Conservation (phyloP, 2,113 vertebrate genomes). For the Tragelaphus strepsiceros region DNA sequence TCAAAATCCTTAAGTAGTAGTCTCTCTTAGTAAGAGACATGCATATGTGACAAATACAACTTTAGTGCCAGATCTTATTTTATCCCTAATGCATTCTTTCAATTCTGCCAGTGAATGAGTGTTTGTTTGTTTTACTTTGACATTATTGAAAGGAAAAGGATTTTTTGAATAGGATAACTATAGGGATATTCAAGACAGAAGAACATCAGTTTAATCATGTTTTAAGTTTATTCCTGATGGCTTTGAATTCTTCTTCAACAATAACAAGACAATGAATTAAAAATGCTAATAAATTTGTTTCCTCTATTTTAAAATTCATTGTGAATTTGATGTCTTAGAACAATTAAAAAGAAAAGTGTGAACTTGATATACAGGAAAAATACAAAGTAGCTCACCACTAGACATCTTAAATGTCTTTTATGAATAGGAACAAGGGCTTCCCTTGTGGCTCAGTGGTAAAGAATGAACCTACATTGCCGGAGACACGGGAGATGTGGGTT, state of each 20-base stretch:
- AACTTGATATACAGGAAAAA: slow-evolving; percentile 17
- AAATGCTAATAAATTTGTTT: not conserved
- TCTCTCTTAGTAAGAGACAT: slow-evolving; percentile 43
- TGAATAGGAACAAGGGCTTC: not conserved
- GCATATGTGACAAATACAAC: slow-evolving; percentile 29
- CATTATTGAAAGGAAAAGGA: not conserved
- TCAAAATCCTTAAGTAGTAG: not conserved
- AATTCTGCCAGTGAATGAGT: not conserved
- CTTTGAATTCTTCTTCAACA: not conserved
- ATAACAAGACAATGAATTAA: not conserved
- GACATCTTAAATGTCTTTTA: not conserved
- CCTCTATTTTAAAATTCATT: slow-evolving; percentile 11
- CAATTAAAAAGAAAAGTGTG: not conserved
- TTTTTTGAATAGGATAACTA: not conserved
- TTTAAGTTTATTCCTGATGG: not conserved
- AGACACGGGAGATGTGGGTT: not conserved
- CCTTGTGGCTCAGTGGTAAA: not conserved
- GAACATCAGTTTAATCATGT: not conserved
- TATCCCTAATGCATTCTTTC: not conserved
- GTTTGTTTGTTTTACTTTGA: not conserved
- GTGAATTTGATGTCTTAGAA: not conserved
- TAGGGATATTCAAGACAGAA: not conserved
- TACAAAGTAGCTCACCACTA: not conserved
- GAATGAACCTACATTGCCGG: not conserved
- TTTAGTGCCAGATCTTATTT: not conserved